phyloP scores from a whole-genome alignment of 2,113 vertebrate genomes.

The Psophia crepitans region DNA sequence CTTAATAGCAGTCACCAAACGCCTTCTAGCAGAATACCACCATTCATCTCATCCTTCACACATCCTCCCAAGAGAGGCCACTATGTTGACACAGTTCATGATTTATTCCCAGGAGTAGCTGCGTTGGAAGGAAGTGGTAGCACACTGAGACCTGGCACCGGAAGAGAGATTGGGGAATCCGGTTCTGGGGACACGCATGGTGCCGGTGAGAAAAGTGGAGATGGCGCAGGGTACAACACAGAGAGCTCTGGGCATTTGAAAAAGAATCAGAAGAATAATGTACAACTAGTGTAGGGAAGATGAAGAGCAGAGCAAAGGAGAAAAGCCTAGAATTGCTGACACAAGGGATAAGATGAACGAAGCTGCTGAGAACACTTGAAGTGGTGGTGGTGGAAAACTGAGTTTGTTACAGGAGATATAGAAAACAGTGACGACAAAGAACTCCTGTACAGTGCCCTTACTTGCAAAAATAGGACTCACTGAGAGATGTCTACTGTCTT shows the following conservation, averaged over 20 bases:
- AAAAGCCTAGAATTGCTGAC: not conserved
- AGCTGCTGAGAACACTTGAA: not conserved
- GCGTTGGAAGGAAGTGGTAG: not conserved
- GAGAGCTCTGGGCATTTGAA: not conserved
- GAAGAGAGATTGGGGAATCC: not conserved
- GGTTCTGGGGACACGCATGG: not conserved
- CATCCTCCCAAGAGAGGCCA: not conserved
- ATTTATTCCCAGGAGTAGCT: not conserved
- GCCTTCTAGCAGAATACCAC: not conserved
- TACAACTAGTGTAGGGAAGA: not conserved
- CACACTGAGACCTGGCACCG: not conserved
- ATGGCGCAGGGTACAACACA: not conserved
- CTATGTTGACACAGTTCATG: not conserved
- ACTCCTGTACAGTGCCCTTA: not conserved
- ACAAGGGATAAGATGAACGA: not conserved
- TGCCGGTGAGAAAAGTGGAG: not conserved
- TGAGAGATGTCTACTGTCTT: not conserved
- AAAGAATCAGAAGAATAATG: not conserved
- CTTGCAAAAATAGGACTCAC: not conserved
- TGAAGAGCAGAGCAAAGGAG: not conserved
- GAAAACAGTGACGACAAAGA: not conserved
- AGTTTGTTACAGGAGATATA: not conserved
- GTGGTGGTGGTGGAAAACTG: not conserved
- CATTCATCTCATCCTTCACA: not conserved
- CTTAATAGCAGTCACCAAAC: conserved; percentile 37